Evolutionary conservation across 1,140 invertebrate genomes (phyloP), one percentile per base, ranked within the genome.

Genomic region (Dendroctonus valens): DNA sequence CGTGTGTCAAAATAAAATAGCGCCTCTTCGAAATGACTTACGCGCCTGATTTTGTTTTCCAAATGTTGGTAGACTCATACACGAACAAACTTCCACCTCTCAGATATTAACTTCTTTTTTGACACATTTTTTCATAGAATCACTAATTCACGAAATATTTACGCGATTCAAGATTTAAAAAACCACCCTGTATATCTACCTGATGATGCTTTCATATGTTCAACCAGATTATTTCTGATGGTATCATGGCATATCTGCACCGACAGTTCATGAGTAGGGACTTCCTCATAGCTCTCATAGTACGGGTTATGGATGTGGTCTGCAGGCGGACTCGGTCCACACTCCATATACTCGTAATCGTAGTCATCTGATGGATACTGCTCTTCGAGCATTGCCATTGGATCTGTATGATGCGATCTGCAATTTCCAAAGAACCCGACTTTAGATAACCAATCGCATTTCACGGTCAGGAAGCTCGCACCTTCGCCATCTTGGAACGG

Each of bases 251-350:
- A 90, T 60, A 91, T 87, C 70, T 87, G 86, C 59, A 91, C 84
- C 69, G 85, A 88, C 67, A 91, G 79, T 62, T 91, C 89, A 63
- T 77, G 77, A 37, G 69, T 72, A 7, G 83, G 83, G 8, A 83
- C 84, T 7, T 86, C 87, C 73, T 87, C 87, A 71, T 89, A 87
- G 74, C 87, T 87, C 79, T 87, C 89, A 73, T 89, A 83, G 80
- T 89, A 89, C 81, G 89, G 87, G 70, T 87, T 87, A 66, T 87
- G 87, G 6, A 87, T 86, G 73, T 87, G 88, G 76, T 89, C 88
- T 49, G 87, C 84, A 1, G 87, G 87, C 8, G 87, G 87, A 12
- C 88, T 87, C 42, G 86, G 87, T 39, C 88, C 88, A 68, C 86
- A 88, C 72, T 88, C 86, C 81, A 89, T 87, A 76, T 85, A 89